These are phyloP conservation scores for Pyrgus malvae DNA, from an alignment of 2,888 invertebrate genomes.

Conservation along the genomic window DNA sequence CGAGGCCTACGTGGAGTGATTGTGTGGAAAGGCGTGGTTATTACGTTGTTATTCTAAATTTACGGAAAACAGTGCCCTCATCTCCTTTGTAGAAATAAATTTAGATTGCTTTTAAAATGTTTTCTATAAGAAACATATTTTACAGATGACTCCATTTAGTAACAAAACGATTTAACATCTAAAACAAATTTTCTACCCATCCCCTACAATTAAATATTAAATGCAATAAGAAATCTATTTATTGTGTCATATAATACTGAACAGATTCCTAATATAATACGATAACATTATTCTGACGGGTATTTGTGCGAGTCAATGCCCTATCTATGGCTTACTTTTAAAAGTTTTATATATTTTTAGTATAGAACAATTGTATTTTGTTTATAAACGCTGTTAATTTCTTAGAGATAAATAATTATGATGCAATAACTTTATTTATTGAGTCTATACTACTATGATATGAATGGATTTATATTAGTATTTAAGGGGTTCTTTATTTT, in stretches of 20 bases:
- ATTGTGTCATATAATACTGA: slow-evolving; percentile 2
- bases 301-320: slow-evolving; percentile 16
- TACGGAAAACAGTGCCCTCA: too few species aligned
- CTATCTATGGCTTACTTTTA: not conserved
- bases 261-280: not conserved
- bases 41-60: too few species aligned
- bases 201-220: slow-evolving; percentile 10
- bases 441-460: slow-evolving; percentile 11
- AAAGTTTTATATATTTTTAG: not conserved
- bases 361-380: not conserved
- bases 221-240: slow-evolving; percentile 4
- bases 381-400: too few species aligned
- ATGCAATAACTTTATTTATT: too few species aligned
- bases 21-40: too few species aligned
- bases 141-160: not conserved
- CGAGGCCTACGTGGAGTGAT: too few species aligned
- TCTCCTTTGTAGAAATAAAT: too few species aligned
- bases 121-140: too few species aligned
- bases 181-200: slow-evolving; percentile 11
- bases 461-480: slow-evolving; percentile 6
- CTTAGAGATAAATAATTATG: too few species aligned
- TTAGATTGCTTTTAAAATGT: too few species aligned
- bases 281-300: slow-evolving; percentile 1
- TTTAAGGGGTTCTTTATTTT: not conserved
- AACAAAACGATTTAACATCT: not conserved